These are phyloP conservation scores for Yponomeuta malinellus DNA, from an alignment of 2,888 invertebrate genomes.

Conservation along the genomic window DNA sequence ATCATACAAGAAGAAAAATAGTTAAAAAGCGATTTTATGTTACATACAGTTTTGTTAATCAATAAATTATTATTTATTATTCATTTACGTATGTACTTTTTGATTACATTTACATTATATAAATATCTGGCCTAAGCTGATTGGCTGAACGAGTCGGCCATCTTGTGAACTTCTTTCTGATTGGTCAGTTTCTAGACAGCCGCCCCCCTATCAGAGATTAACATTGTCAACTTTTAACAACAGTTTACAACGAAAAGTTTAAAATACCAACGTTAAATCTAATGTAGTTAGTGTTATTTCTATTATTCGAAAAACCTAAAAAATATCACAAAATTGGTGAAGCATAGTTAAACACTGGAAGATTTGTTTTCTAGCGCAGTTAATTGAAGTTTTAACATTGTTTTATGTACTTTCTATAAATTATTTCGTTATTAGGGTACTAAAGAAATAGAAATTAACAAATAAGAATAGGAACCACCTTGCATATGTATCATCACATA, in stretches of 20 bases:
- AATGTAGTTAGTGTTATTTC: not conserved
- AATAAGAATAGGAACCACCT: no score
- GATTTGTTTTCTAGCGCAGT: not conserved
- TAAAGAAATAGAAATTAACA: not conserved
- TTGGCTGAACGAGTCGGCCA: conserved; percentile 7
- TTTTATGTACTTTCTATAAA: not conserved
- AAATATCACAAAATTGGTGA: conserved; percentile 3
- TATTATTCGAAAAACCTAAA: not conserved
- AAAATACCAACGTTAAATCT: no score
- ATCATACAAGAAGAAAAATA: conserved; percentile 8
- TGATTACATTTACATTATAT: not conserved
- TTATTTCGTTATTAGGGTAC: not conserved
- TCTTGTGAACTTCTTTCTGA: not conserved
- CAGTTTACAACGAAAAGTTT: no score
- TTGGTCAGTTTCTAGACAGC: not conserved
- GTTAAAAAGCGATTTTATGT: conserved; percentile 15
- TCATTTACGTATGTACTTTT: not conserved
- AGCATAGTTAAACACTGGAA: not conserved
- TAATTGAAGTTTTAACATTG: not conserved
- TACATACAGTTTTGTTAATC: conserved; percentile 16
- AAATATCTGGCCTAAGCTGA: conserved; percentile 12
- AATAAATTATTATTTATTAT: not conserved
- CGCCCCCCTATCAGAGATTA: no score
- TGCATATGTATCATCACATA: no score
- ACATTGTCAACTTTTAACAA: no score